Percentiles rank a stretch among this genome's conserved stretches.
These are phyloP conservation scores for Enteromius afrohamiltoni DNA, from an alignment of 2,797 vertebrate species.

Conservation along the genomic window DNA sequence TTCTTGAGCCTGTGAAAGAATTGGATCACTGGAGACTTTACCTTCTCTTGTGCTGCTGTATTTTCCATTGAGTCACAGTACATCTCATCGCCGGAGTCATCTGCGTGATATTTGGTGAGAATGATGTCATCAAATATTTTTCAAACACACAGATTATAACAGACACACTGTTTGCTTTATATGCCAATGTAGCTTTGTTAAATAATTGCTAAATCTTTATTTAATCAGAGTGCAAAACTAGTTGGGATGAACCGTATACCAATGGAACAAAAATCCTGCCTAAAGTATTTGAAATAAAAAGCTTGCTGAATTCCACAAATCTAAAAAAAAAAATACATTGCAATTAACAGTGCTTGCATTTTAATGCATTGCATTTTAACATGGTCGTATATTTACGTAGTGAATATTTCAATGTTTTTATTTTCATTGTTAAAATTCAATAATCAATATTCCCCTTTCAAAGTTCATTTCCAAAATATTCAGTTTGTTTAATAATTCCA, in stretches of 20 bases:
- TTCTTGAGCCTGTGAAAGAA: neutral
- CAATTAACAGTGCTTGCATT: no score
- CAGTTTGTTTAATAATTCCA: no score
- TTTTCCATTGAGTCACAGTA: constrained; percentile 95
- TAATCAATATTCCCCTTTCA: no score
- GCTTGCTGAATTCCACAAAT: no score
- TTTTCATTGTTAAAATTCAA: no score
- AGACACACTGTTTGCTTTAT: neutral
- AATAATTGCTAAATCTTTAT: neutral
- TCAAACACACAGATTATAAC: neutral
- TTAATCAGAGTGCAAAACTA: neutral
- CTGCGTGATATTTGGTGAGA: constrained; percentile 77
- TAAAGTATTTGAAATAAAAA: no score
- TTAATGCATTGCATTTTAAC: no score
- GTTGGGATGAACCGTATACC: neutral
- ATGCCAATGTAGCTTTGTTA: neutral
- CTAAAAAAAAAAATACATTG: no score
- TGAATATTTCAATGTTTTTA: no score
- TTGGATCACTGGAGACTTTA: neutral
- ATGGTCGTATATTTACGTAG: no score
- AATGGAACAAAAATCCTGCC: no score
- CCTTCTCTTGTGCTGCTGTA: constrained; percentile 84
- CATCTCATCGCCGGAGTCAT: constrained; percentile 88
- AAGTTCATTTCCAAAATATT: no score
- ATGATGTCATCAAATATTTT: constrained; percentile 50